phyloP scores from a whole-genome alignment of 92 coral and sea anemone species.

The Paramuricea clavata region DNA sequence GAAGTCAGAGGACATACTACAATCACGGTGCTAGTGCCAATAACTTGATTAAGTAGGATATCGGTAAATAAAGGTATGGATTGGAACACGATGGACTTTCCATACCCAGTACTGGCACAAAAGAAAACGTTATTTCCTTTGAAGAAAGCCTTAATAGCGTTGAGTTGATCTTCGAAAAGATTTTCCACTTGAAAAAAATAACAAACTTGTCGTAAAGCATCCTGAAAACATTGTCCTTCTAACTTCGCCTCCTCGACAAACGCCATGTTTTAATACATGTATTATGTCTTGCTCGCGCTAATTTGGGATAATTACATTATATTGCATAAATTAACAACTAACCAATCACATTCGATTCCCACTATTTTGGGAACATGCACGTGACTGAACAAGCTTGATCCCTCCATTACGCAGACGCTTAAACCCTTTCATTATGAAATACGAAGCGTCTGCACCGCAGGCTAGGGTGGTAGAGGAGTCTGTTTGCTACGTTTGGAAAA shows the following conservation, averaged over 20 bases:
- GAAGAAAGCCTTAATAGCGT: slow-evolving; percentile 63
- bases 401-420: too few relatives aligned
- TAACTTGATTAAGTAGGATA: slow-evolving; percentile 55
- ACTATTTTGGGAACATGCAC: too few relatives aligned
- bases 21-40: slow-evolving; percentile 62
- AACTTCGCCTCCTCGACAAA: slow-evolving; percentile 28
- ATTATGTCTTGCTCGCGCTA: too few relatives aligned
- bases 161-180: slow-evolving; percentile 69
- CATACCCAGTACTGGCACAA: slow-evolving; percentile 79
- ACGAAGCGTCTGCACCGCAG: too few relatives aligned
- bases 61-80: slow-evolving; percentile 70
- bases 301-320: too few relatives aligned
- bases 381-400: too few relatives aligned
- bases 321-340: too few relatives aligned
- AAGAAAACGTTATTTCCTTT: slow-evolving; percentile 67
- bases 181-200: slow-evolving; percentile 59
- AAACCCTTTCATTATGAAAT: too few relatives aligned
- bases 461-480: too few relatives aligned
- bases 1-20: slow-evolving; percentile 70
- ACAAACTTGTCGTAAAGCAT: slow-evolving; percentile 24
- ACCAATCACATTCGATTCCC: too few relatives aligned
- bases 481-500: too few relatives aligned
- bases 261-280: slow-evolving; percentile 30
- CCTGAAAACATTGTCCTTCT: slow-evolving; percentile 25
- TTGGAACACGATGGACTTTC: slow-evolving; percentile 77